Evolutionary conservation across 64 coral and sea anemone species (phyloP), one percentile per base, ranked within the genome.

Genomic region (Stichodactyla mertensii): DNA sequence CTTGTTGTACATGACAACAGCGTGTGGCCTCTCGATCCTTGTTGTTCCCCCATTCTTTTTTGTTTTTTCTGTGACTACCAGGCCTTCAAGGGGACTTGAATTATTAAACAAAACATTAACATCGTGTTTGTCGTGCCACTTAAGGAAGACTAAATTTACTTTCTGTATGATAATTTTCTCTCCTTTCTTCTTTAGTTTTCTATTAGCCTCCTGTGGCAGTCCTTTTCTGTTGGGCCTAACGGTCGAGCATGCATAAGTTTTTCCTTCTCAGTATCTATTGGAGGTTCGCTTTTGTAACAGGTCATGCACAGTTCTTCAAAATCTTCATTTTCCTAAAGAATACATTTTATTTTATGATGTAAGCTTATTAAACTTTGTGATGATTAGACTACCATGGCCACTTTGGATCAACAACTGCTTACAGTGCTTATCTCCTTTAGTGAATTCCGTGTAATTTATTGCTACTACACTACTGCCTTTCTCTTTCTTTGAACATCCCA

Each of bases 81-180:
- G 77, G 69, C 66, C 7, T 69, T 86, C 77, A 71, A 31, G 15
- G 22, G 90, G 90, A 4, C 57, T 82, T 57, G 79, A 6, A n/a
- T 87, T 87, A 7, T 77, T 91, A 19, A 71, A 54, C 0, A 87
- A 55, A 7, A 77, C 56, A 57, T 20, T 26, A 7, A 87, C 90
- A 77, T 83, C 77, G 16, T 52, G 16, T 74, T 91, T 92, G 16
- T 87, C 84, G 24, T 91, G 89, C 89, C 89, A 86, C 77, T 90
- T 90, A 24, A 64, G 85, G 51, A 86, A 90, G n/a, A 83, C 54
- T 15, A 86, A 15, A 4, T 55, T 62, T 31, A 83, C 82, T 6
- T 62, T 77, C 9, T 86, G 83, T 7, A 24, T 22, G 8, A 51
- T 24, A 11, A 77, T 27, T 7, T 6, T 26, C 0, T 80, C 55